Evolutionary conservation across 2,888 invertebrate genomes (phyloP).

Genomic region (Aethes cnicana): DNA sequence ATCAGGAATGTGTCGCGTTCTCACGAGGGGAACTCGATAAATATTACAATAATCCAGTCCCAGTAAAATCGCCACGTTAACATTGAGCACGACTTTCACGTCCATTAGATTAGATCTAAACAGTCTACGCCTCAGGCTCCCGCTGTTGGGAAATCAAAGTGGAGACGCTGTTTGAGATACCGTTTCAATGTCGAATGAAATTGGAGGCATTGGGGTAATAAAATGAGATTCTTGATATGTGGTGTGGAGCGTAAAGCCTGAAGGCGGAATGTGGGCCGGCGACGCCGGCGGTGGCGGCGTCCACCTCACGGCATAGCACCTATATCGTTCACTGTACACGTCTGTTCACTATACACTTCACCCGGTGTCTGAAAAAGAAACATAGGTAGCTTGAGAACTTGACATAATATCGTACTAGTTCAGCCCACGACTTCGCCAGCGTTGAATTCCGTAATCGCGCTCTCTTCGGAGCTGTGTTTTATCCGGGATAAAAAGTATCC

Average conservation of each 20-base stretch:
- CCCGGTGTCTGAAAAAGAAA: slow-evolving; percentile 41
- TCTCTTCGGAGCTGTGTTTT: no score
- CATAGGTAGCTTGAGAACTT: no score
- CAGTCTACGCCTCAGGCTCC: slow-evolving; percentile 56
- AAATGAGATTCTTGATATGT: slow-evolving; percentile 77
- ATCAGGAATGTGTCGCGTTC: slow-evolving; percentile 22
- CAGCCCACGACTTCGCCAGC: no score
- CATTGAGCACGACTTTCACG: slow-evolving; percentile 27
- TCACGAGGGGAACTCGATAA: slow-evolving; percentile 12
- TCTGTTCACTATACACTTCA: slow-evolving; percentile 52
- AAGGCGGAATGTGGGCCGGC: slow-evolving; percentile 52
- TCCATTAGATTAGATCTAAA: slow-evolving; percentile 22
- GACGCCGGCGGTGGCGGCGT: no score
- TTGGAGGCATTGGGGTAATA: slow-evolving; percentile 38
- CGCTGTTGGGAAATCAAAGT: slow-evolving; percentile 40
- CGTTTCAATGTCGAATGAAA: not conserved
- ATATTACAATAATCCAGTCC: slow-evolving; percentile 19
- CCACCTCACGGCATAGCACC: slow-evolving; percentile 72
- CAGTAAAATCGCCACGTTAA: slow-evolving; percentile 15
- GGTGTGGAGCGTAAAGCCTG: slow-evolving; percentile 62
- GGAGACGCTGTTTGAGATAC: not conserved
- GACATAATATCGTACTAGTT: no score
- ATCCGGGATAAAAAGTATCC: no score
- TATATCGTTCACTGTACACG: slow-evolving; percentile 74
- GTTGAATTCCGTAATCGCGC: no score